These are phyloP conservation scores for Dromococcyx pavoninus DNA, from an alignment of 2,797 vertebrate species.

Conservation along the genomic window DNA sequence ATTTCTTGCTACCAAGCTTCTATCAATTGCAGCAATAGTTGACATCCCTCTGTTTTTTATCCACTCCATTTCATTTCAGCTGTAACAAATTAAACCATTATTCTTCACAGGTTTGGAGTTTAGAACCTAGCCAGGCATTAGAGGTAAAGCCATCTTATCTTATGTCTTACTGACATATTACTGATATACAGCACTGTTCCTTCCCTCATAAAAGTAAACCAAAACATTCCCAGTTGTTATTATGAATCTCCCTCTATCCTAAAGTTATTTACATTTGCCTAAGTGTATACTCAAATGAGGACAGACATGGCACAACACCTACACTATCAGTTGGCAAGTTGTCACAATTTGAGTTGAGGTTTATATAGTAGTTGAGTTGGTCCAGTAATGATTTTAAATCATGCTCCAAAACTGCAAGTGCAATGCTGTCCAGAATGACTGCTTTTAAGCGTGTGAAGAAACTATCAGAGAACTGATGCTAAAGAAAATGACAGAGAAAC, in stretches of 20 bases:
- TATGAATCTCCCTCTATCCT: neutral
- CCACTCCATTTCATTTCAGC: neutral
- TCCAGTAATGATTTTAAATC: neutral
- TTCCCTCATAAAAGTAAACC: neutral
- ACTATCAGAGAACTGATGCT: neutral
- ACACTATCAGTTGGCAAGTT: fast-evolving
- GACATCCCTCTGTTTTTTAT: neutral
- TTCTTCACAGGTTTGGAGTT: neutral
- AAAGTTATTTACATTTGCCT: neutral
- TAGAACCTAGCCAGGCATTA: neutral
- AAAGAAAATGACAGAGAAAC: neutral
- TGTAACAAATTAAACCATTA: neutral
- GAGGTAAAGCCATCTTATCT: neutral
- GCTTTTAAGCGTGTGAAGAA: neutral
- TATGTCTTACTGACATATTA: neutral
- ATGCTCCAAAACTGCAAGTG: neutral
- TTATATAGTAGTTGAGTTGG: neutral
- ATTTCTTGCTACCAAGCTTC: neutral
- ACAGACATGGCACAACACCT: neutral
- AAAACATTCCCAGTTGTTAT: neutral
- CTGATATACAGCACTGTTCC: neutral
- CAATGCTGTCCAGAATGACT: neutral
- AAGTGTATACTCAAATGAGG: neutral
- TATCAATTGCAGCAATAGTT: neutral
- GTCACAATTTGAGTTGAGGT: neutral